phyloP scores from a whole-genome alignment of 2,888 invertebrate species.

The Anthoptus insignis region DNA sequence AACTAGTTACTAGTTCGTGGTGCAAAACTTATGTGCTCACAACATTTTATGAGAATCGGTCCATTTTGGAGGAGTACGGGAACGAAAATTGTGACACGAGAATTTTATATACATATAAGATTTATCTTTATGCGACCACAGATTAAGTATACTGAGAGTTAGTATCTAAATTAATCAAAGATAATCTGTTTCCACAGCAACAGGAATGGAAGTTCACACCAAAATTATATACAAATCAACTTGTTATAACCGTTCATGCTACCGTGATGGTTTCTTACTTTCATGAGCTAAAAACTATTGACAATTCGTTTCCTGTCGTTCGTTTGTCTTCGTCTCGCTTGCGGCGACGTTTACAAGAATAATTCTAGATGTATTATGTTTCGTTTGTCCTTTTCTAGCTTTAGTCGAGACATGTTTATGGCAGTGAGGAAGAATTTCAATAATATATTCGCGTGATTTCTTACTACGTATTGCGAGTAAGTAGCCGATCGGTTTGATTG shows the following conservation, averaged over 20 bases:
- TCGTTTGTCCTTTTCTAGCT: slow-evolving; percentile 2
- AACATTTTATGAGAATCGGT: too few species aligned
- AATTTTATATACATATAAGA: too few species aligned
- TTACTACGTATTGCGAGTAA: too few species aligned
- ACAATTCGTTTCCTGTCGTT: slow-evolving; percentile 19
- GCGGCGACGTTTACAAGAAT: slow-evolving; percentile 17
- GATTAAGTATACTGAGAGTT: too few species aligned
- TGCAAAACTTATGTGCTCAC: too few species aligned
- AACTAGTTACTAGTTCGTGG: too few species aligned
- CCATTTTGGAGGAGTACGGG: too few species aligned
- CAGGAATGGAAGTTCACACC: background rate
- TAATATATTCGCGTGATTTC: background rate
- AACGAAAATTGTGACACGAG: too few species aligned
- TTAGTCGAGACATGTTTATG: background rate
- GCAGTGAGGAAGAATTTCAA: background rate
- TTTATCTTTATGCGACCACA: too few species aligned
- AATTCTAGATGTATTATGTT: slow-evolving; percentile 8
- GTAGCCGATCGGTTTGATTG: too few species aligned
- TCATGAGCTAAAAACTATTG: slow-evolving; percentile 3
- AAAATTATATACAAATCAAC: background rate
- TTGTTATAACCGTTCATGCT: slow-evolving; percentile 2
- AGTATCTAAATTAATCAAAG: background rate
- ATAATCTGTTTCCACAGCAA: background rate
- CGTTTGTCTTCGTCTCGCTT: slow-evolving; percentile 14
- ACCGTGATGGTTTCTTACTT: background rate